phyloP scores from a whole-genome alignment of 2,888 invertebrate genomes.

The Pardosa pseudoannulata region DNA sequence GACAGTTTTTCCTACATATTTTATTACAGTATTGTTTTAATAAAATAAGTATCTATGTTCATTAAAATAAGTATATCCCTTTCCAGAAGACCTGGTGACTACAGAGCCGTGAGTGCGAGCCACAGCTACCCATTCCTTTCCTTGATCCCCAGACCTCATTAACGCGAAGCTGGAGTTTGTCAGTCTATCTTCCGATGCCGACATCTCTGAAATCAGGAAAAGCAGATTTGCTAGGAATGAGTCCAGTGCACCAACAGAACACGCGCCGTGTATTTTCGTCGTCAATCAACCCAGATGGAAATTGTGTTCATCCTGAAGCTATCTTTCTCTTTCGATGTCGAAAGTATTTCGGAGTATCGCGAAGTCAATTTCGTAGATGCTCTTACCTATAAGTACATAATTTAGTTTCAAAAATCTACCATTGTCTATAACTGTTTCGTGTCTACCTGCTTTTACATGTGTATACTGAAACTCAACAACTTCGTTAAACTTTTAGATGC shows the following conservation, averaged over 20 bases:
- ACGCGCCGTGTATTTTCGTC: not conserved
- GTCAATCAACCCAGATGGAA: not conserved
- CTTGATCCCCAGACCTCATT: not conserved
- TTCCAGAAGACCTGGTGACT: not conserved
- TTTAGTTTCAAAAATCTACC: too few species aligned
- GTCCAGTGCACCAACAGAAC: not conserved
- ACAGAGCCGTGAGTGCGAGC: slow-evolving; percentile 3
- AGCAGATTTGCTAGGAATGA: not conserved
- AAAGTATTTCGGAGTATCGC: too few species aligned
- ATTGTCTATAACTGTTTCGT: too few species aligned
- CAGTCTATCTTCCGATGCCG: not conserved
- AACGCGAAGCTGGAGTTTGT: not conserved
- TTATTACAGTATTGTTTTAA: too few species aligned
- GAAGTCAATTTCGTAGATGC: too few species aligned
- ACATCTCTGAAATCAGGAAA: not conserved
- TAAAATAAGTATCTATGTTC: too few species aligned
- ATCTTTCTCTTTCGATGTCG: too few species aligned
- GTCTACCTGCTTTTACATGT: too few species aligned
- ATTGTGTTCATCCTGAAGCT: not conserved
- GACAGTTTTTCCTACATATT: too few species aligned
- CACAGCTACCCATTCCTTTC: slow-evolving; percentile 15
- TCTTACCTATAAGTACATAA: too few species aligned
- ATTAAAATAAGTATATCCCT: not conserved
- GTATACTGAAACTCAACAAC: too few species aligned
- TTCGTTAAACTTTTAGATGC: too few species aligned